Evolutionary conservation across 2,113 vertebrate genomes (phyloP).

Genomic region (Actinemys pallida): DNA sequence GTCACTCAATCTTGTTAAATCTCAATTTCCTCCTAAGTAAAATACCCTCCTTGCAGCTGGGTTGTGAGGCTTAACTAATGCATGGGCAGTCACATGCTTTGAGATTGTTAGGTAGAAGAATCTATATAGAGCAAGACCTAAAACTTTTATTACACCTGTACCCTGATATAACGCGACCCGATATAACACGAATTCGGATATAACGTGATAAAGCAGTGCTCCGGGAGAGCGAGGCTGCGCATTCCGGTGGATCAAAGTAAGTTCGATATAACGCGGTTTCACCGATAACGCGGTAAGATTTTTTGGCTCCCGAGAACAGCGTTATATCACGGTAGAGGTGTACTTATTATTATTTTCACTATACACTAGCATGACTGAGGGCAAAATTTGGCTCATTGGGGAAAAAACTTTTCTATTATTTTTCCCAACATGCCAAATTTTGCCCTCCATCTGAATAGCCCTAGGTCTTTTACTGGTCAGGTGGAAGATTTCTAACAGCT

Average conservation of each 20-base stretch:
- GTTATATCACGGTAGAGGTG: no score
- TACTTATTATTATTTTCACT: neutral
- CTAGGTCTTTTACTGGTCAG: neutral
- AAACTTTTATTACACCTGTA: no score
- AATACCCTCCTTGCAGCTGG: neutral
- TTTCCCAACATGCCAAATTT: neutral
- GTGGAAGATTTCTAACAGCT: neutral
- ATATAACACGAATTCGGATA: no score
- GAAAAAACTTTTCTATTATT: neutral
- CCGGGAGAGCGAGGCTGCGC: no score
- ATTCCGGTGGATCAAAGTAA: no score
- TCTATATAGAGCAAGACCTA: neutral
- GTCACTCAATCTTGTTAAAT: neutral
- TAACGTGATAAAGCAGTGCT: no score
- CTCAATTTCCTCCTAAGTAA: neutral
- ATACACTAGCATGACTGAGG: neutral
- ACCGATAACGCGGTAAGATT: no score
- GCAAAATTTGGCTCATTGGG: neutral
- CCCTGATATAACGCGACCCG: no score
- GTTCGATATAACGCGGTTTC: no score
- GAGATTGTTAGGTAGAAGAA: neutral
- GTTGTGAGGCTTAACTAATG: neutral
- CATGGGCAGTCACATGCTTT: neutral
- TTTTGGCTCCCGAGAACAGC: no score
- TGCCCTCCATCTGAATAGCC: neutral